Evolutionary conservation across 2,888 invertebrate species (phyloP).

Genomic region (Leptinotarsa haldemani): DNA sequence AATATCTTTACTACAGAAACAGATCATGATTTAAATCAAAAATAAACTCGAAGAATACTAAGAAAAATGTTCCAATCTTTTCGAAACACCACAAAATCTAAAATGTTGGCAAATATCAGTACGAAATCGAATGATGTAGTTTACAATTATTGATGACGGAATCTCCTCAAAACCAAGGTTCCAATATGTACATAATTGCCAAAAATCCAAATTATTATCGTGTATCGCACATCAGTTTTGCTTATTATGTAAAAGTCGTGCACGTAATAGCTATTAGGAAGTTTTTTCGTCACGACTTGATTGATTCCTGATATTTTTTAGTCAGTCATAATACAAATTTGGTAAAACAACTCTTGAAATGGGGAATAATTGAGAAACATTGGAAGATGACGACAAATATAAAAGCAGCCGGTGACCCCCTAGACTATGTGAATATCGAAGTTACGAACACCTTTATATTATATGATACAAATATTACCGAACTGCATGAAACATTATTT

Average conservation of each 20-base stretch:
- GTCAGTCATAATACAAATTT: neutral
- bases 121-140: neutral
- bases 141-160: neutral
- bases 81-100: neutral
- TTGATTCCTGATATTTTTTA: neutral
- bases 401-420: no score
- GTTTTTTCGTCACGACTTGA: slow-evolving; percentile 1
- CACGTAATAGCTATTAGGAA: neutral
- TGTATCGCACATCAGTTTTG: neutral
- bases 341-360: no score
- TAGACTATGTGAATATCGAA: no score
- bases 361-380: no score
- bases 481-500: no score
- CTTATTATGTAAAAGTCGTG: slow-evolving; percentile 1
- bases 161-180: slow-evolving; percentile 1
- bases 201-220: slow-evolving; percentile 1
- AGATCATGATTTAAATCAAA: no score
- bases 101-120: neutral
- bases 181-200: neutral
- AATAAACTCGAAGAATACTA: neutral
- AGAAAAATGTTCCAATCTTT: neutral
- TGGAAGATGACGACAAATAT: no score
- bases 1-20: no score
- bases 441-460: no score
- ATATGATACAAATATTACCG: no score